Evolutionary conservation across 2,797 vertebrate genomes (phyloP).

Genomic region (Argentina silus): DNA sequence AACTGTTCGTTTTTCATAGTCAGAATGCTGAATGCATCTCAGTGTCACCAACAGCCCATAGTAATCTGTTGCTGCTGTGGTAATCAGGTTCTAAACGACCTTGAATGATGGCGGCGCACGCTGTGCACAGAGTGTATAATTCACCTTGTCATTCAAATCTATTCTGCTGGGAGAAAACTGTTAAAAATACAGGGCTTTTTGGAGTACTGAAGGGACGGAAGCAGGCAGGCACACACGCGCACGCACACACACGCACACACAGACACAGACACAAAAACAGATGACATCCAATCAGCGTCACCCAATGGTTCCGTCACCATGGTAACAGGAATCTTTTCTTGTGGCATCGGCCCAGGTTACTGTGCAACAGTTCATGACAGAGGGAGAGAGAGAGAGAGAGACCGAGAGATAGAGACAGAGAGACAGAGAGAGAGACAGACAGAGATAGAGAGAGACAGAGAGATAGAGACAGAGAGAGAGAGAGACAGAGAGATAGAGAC

Average conservation of each 20-base stretch:
- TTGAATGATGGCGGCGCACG: constrained; percentile 28
- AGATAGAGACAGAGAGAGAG: too few relatives aligned
- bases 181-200: constrained; percentile 22
- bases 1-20: neutral
- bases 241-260: too few relatives aligned
- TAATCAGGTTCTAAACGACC: constrained; percentile 40
- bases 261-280: neutral
- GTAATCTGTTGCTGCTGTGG: constrained; percentile 21
- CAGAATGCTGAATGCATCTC: constrained; percentile 1
- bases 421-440: too few relatives aligned
- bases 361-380: constrained; percentile 57
- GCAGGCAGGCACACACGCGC: too few relatives aligned
- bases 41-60: constrained; percentile 20
- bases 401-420: too few relatives aligned
- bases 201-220: constrained; percentile 17
- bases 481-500: too few relatives aligned
- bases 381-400: neutral
- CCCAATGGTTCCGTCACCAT: constrained; percentile 54
- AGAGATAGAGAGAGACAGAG: too few relatives aligned
- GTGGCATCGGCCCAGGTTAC: constrained; percentile 36
- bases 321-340: constrained; percentile 52
- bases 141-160: constrained; percentile 45
- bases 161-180: constrained; percentile 6
- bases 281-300: constrained; percentile 58
- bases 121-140: constrained; percentile 35